These are phyloP conservation scores for Hylaea fasciaria DNA, from an alignment of 2,888 invertebrate genomes.

Conservation along the genomic window DNA sequence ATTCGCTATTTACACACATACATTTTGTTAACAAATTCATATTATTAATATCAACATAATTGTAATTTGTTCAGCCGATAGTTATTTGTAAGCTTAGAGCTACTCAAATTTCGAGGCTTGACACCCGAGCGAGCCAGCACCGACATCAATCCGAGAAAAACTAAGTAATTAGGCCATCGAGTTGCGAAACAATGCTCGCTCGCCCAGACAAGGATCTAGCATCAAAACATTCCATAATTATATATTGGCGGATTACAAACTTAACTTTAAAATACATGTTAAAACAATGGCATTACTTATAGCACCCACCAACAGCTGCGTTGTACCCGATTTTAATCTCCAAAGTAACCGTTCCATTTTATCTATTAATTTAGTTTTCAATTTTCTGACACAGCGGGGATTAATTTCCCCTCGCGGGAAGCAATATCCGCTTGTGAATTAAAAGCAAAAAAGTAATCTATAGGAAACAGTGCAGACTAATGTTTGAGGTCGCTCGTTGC, in stretches of 20 bases:
- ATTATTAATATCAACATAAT: constrained; percentile 70
- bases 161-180: constrained; percentile 1
- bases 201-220: constrained; percentile 23
- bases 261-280: constrained; percentile 46
- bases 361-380: constrained; percentile 35
- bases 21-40: constrained; percentile 66
- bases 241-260: constrained; percentile 54
- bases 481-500: constrained; percentile 53
- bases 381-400: constrained; percentile 37
- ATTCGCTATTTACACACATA: constrained; percentile 65
- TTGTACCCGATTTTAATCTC: constrained; percentile 49
- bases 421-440: constrained; percentile 50
- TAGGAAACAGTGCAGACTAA: constrained; percentile 45
- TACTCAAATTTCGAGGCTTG: constrained; percentile 55
- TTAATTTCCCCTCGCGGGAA: constrained; percentile 30
- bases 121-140: constrained; percentile 36
- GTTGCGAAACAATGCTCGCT: constrained; percentile 19
- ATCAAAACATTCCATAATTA: constrained; percentile 41
- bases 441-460: constrained; percentile 48
- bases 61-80: constrained; percentile 50
- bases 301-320: constrained; percentile 57
- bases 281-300: constrained; percentile 60
- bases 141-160: constrained; percentile 11
- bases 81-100: constrained; percentile 49
- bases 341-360: constrained; percentile 50